A percentile compares a stretch with the other conserved stretches of the same genome.
Conservation (phyloP, 2,888 invertebrate genomes). For the Meganola albula region DNA sequence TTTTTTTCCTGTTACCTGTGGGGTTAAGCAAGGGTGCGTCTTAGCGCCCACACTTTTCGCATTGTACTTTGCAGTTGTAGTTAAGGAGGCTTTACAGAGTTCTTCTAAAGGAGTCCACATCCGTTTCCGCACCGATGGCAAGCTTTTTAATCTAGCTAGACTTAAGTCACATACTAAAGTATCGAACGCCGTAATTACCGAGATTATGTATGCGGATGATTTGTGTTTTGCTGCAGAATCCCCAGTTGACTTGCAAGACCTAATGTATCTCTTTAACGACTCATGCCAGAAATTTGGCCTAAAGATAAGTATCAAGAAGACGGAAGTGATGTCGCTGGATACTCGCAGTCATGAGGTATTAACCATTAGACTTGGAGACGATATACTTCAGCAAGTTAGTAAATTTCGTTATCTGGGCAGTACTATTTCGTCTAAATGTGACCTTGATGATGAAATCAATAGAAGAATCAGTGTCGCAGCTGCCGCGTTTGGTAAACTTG, state of each 20-base stretch:
- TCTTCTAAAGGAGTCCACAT: slow-evolving; percentile 6
- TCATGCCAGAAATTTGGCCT: slow-evolving; percentile 14
- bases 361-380: slow-evolving; percentile 5
- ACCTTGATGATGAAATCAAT: slow-evolving; percentile 16
- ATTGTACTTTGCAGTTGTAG: slow-evolving; percentile 6
- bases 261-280: slow-evolving; percentile 8
- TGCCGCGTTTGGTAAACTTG: slow-evolving; percentile 15
- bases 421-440: slow-evolving; percentile 10
- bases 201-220: slow-evolving; percentile 18
- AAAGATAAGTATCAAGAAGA: slow-evolving; percentile 18
- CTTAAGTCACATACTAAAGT: slow-evolving; percentile 6
- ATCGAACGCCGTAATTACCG: slow-evolving; percentile 4
- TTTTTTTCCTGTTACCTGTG: slow-evolving; percentile 11
- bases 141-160: slow-evolving; percentile 11
- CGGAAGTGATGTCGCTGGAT: too few relatives aligned
- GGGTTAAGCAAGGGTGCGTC: slow-evolving; percentile 19
- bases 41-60: slow-evolving; percentile 16
- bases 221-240: slow-evolving; percentile 15
- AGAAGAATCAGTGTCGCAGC: slow-evolving; percentile 17
- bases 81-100: background rate
- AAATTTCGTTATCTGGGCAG: slow-evolving; percentile 15
- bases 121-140: slow-evolving; percentile 12
- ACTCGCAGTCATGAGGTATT: too few relatives aligned
- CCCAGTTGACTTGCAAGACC: slow-evolving; percentile 11
- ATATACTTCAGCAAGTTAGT: slow-evolving; percentile 12